phyloP scores from a whole-genome alignment of 2,797 vertebrate species.

The Darevskia nairensis region DNA sequence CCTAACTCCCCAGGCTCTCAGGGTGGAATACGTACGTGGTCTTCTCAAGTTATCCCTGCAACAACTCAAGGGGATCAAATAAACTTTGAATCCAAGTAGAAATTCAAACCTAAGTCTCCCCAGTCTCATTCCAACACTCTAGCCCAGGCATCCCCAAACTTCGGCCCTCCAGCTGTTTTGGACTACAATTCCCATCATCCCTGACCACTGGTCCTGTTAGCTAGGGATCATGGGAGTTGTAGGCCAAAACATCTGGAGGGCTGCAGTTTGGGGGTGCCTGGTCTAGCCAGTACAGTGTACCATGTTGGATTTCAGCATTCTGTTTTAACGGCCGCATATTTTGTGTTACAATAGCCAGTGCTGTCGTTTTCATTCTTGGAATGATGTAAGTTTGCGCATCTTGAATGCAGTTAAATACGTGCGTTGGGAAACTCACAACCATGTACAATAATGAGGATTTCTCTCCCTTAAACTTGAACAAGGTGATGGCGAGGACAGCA shows the following conservation, averaged over 20 bases:
- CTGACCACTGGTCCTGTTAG: too few species aligned
- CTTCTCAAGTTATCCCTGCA: not conserved
- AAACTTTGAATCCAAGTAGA: not conserved
- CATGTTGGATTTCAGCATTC: not conserved
- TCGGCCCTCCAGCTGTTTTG: too few species aligned
- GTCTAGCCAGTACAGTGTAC: not conserved
- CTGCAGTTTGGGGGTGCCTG: too few species aligned
- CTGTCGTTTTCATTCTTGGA: not conserved
- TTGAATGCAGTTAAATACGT: not conserved
- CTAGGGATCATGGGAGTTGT: too few species aligned
- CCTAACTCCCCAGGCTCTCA: not conserved
- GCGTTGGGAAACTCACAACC: not conserved
- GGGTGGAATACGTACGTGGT: not conserved
- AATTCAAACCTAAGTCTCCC: not conserved
- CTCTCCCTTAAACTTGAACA: conserved; percentile 18
- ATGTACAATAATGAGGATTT: not conserved
- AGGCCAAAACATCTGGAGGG: too few species aligned
- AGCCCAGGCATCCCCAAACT: too few species aligned
- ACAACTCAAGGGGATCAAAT: too few species aligned
- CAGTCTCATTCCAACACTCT: not conserved
- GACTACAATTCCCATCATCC: too few species aligned
- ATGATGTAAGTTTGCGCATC: not conserved
- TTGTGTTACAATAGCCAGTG: too few species aligned
- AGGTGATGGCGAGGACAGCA: conserved; percentile 96
- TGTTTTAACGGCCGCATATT: not conserved